Percentiles rank a stretch among this genome's conserved stretches.
phyloP scores from a whole-genome alignment of 2,888 invertebrate genomes.

The Polydrusus tereticollis region DNA sequence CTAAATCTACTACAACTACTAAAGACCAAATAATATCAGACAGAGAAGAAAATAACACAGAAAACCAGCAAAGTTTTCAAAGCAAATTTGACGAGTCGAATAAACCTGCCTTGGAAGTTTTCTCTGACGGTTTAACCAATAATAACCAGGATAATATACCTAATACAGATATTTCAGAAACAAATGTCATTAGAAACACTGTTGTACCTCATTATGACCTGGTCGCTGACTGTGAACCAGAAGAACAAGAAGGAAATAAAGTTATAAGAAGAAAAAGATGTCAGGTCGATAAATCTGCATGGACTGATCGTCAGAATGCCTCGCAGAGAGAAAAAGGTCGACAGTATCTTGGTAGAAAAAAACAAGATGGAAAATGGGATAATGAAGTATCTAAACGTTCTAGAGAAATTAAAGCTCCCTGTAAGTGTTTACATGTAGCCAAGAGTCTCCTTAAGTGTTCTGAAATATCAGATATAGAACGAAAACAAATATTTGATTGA shows the following conservation, averaged over 20 bases:
- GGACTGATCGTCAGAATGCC: neutral
- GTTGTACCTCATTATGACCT: too few relatives aligned
- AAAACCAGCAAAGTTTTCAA: too few relatives aligned
- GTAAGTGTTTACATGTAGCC: neutral
- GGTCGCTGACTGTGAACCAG: neutral
- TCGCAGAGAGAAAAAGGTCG: neutral
- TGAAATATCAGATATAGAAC: neutral
- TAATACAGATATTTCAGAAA: too few relatives aligned
- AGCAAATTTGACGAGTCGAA: too few relatives aligned
- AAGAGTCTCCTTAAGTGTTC: neutral
- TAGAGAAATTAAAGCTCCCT: neutral
- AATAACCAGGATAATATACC: too few relatives aligned
- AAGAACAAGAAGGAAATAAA: neutral
- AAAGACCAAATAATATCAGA: too few relatives aligned
- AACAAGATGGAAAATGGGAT: neutral
- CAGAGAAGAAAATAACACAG: too few relatives aligned
- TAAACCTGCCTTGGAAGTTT: too few relatives aligned
- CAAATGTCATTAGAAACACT: too few relatives aligned
- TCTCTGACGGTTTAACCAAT: too few relatives aligned
- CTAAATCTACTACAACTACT: too few relatives aligned
- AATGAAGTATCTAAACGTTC: neutral
- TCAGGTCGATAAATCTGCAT: neutral
- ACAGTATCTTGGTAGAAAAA: neutral
- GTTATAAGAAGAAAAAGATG: neutral
- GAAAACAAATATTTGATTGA: neutral